Conservation (phyloP, 2,113 vertebrate genomes). For the Rallus limicola region DNA sequence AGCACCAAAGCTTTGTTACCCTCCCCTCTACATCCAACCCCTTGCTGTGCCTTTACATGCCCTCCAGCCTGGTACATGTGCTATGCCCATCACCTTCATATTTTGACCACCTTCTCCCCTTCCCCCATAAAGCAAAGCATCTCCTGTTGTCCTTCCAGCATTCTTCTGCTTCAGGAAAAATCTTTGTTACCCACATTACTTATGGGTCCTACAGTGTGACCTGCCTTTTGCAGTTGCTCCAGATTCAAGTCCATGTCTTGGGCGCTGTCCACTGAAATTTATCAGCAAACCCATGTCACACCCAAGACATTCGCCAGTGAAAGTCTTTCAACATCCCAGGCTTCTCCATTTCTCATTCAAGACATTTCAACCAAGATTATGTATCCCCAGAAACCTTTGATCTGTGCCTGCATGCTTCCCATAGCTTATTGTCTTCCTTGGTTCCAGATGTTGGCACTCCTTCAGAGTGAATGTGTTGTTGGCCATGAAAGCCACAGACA, state of each 20-base stretch:
- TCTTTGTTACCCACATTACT: not conserved
- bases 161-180: not conserved
- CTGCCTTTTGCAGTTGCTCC: not conserved
- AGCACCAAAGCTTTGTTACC: not conserved
- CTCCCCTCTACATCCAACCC: not conserved
- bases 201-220: accelerated
- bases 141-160: not conserved
- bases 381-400: not conserved
- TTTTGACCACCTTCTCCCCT: not conserved
- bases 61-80: not conserved
- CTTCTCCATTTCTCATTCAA: not conserved
- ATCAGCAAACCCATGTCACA: not conserved
- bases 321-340: not conserved
- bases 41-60: not conserved
- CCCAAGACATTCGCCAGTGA: not conserved
- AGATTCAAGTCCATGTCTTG: not conserved
- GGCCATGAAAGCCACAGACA: not conserved
- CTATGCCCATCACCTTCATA: not conserved
- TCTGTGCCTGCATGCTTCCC: not conserved
- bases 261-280: not conserved
- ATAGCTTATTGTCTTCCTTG: not conserved
- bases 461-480: not conserved
- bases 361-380: not conserved
- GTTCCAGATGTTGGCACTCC: not conserved
- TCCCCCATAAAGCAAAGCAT: not conserved